These are phyloP conservation scores for Allophyes oxyacanthae DNA, from an alignment of 2,888 invertebrate species.

Conservation along the genomic window DNA sequence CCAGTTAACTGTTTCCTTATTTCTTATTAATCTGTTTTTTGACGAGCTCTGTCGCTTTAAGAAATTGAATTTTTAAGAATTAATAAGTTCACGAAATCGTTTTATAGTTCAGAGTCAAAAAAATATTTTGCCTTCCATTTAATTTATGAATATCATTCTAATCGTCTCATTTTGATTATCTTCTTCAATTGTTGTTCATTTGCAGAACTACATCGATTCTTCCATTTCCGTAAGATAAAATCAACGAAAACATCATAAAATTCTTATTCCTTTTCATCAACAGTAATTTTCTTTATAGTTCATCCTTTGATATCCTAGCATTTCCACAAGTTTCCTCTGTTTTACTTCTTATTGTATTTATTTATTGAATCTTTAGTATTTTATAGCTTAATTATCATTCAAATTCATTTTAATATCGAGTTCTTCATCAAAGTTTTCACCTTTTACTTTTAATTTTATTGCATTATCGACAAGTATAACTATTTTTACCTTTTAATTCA, in stretches of 20 bases:
- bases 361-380: slow-evolving; percentile 13
- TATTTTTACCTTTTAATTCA: not conserved
- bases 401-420: not conserved
- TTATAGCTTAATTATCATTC: not conserved
- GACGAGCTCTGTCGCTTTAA: too few species aligned
- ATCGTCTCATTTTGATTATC: slow-evolving; percentile 5
- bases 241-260: slow-evolving; percentile 49
- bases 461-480: not conserved
- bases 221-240: slow-evolving; percentile 42
- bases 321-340: slow-evolving; percentile 8
- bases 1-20: too few species aligned
- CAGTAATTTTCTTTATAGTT: slow-evolving; percentile 23
- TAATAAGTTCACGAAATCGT: too few species aligned
- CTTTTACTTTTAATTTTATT: slow-evolving; percentile 4
- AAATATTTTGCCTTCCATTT: not conserved
- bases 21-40: too few species aligned
- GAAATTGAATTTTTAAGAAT: too few species aligned
- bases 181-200: slow-evolving; percentile 15
- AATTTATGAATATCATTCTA: not conserved
- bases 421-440: not conserved
- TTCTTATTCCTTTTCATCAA: slow-evolving; percentile 34
- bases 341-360: slow-evolving; percentile 6
- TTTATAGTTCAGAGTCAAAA: too few species aligned
- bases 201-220: slow-evolving; percentile 18
- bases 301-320: slow-evolving; percentile 26